phyloP scores from a whole-genome alignment of 2,888 invertebrate species.

The Ichneumoninae sp. region DNA sequence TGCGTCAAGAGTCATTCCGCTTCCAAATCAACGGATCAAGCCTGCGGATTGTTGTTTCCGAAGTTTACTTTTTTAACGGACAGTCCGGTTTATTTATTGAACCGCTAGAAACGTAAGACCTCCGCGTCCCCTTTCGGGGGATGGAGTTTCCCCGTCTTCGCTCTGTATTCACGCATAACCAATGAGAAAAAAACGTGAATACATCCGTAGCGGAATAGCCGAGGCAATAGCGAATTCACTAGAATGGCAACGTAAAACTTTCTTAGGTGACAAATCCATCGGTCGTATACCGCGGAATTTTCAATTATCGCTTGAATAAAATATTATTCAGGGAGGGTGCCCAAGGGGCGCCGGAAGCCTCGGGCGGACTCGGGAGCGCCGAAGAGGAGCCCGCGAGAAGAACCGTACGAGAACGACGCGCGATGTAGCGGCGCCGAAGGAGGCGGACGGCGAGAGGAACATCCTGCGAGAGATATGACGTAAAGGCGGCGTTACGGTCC shows the following conservation, averaged over 20 bases:
- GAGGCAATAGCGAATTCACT: constrained; percentile 72
- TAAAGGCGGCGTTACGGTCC: constrained; percentile 75
- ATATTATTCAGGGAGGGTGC: constrained; percentile 70
- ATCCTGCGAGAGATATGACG: constrained; percentile 75
- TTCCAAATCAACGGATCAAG: neutral
- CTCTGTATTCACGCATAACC: constrained; percentile 21
- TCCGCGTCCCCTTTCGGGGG: neutral
- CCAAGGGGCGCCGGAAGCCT: constrained; percentile 56
- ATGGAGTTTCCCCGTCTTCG: neutral
- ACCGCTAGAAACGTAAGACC: neutral
- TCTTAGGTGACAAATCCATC: constrained; percentile 81
- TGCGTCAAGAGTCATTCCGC: neutral
- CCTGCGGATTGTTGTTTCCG: neutral
- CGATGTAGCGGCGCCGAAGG: constrained; percentile 15
- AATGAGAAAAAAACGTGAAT: constrained; percentile 30
- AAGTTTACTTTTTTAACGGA: neutral
- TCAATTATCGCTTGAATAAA: constrained; percentile 82
- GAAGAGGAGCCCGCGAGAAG: constrained; percentile 23
- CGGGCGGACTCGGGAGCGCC: constrained; percentile 8
- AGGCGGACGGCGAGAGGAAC: constrained; percentile 49
- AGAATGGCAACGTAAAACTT: constrained; percentile 76
- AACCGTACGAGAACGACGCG: constrained; percentile 40
- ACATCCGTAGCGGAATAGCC: constrained; percentile 8
- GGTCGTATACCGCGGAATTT: constrained; percentile 80
- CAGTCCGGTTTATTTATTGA: neutral